Conservation (phyloP, 2,888 invertebrate genomes). For the Calliphora vomitoria region DNA sequence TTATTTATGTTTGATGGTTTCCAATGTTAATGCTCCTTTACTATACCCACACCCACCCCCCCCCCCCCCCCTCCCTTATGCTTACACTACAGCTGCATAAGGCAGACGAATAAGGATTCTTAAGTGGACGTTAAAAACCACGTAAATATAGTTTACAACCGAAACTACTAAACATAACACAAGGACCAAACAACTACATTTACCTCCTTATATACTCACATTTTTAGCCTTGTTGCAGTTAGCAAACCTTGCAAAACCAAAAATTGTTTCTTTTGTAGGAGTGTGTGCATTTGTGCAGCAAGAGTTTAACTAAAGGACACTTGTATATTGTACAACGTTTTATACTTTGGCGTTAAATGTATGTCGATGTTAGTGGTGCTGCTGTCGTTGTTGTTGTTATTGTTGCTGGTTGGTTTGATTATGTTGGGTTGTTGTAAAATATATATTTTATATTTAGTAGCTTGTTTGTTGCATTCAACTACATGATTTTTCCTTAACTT, state of each 20-base stretch:
- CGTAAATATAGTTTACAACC: constrained; percentile 64
- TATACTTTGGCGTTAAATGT: constrained; percentile 33
- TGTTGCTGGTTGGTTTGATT: constrained; percentile 9
- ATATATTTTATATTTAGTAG: constrained; percentile 38
- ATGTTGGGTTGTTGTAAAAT: constrained; percentile 2
- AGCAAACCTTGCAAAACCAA: constrained; percentile 32
- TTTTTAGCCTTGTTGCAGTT: neutral
- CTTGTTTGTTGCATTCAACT: constrained; percentile 34
- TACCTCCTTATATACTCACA: neutral
- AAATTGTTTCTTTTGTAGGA: constrained; percentile 42
- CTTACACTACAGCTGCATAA: neutral
- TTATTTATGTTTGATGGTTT: constrained; percentile 44
- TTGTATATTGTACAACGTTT: constrained; percentile 39
- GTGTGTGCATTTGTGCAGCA: constrained; percentile 80
- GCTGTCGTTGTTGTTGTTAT: constrained; percentile 50
- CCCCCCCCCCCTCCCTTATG: neutral
- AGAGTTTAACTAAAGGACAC: constrained; percentile 45
- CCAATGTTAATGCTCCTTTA: constrained; percentile 13
- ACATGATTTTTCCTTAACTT: neutral
- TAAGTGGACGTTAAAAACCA: constrained; percentile 68
- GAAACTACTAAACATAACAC: constrained; percentile 40
- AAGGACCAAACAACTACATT: neutral
- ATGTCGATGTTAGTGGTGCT: neutral
- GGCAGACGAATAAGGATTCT: constrained; percentile 38
- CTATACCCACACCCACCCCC: neutral